Base-by-base conservation (phyloP, 2,113 vertebrate genomes). In the Octodon degus region DNA sequence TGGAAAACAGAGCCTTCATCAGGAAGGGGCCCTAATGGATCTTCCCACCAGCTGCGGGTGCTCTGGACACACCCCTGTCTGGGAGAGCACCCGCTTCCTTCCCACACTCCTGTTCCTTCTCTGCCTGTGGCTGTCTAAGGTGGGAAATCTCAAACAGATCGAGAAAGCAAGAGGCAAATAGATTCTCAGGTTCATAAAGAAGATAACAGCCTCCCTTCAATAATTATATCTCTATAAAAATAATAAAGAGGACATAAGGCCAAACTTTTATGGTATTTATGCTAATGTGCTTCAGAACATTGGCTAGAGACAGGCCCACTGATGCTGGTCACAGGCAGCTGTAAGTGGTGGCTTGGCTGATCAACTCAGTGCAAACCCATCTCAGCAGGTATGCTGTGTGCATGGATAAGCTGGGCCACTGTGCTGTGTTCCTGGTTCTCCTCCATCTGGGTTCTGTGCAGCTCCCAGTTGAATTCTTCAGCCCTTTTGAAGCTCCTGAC, bases 171-270 rank as follows among this genome's bases (percentile, higher is more conserved):
- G 87, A 96, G 20, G 93, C 95, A 70, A 96, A 85, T 72, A 94
- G 96, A 95, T 94, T 88, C 34, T 90, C 90, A 96, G 98, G 98
- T 98, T 96, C 85, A 93, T 98, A 98, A 98, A 98, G 91, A 96
- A 96, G 95, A 97, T 97, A 98, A 97, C 91, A 53, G 85, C 97
- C 95, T 97, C 86, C 97, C 97, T 96, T 97, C 95, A 95, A 95
- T 97, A 98, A 98, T 98, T 97, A 97, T 87, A 85, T 95, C 96
- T 97, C 97, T 97, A 97, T 97, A 96, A 97, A 97, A 98, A 93
- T 87, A 98, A 97, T 97, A 96, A 97, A 96, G 91, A 97, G 93
- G 97, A 92, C 90, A 94, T 82, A 94, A 96, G 94, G 96, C 93
- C 97, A 89, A 92, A 84, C 89, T 83, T 97, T 98, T 95, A 98